Percentiles rank a stretch among this genome's conserved stretches.
phyloP scores from a whole-genome alignment of 2,797 vertebrate species.

The Netta rufina region DNA sequence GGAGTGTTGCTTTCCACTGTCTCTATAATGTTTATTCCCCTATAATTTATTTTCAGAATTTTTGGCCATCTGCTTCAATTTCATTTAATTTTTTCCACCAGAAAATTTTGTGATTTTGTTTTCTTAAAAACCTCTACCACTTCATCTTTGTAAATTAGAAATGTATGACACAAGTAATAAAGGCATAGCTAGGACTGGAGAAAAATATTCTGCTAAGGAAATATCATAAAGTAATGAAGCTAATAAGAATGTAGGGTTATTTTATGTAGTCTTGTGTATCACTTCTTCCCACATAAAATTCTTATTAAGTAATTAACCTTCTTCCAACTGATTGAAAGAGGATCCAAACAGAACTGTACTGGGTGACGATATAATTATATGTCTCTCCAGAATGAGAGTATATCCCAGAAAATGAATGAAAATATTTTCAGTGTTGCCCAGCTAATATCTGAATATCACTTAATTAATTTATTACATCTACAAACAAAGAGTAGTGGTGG shows the following conservation, averaged over 20 bases:
- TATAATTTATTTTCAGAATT: background rate
- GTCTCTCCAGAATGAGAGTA: background rate
- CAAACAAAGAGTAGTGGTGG: background rate
- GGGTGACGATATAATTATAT: background rate
- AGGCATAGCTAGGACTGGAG: accelerated
- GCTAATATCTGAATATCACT: background rate
- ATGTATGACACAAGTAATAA: background rate
- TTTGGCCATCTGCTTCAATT: background rate
- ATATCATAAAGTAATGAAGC: background rate
- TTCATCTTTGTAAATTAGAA: background rate
- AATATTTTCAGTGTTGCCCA: background rate
- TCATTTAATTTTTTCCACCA: background rate
- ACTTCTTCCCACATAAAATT: background rate
- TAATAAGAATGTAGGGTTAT: background rate
- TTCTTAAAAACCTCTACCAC: accelerated
- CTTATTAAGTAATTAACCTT: background rate
- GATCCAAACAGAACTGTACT: background rate
- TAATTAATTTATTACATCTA: background rate
- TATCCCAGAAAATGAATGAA: background rate
- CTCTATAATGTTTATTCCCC: background rate
- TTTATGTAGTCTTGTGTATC: background rate
- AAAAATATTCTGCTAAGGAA: background rate
- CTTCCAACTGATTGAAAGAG: background rate
- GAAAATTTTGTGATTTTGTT: background rate
- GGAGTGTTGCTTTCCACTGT: background rate